Conservation (phyloP, 1,140 invertebrate genomes). For the Hypsibius dujardini region DNA sequence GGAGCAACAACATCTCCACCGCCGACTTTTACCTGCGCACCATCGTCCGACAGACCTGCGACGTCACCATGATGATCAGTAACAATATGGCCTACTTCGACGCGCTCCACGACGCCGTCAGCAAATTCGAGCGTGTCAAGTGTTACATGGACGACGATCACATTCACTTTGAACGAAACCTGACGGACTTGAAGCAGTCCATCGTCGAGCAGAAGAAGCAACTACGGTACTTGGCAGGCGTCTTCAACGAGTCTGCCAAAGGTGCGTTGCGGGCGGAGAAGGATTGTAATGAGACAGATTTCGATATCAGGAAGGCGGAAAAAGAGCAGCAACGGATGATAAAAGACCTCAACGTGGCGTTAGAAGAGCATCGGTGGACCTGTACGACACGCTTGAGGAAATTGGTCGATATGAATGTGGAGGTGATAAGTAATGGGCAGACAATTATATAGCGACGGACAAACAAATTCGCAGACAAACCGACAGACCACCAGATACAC, state of each 20-base stretch:
- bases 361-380: not conserved
- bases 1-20: not conserved
- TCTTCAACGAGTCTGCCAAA: not conserved
- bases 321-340: not conserved
- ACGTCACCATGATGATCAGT: not conserved
- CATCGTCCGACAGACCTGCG: not conserved
- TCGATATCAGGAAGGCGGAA: not conserved
- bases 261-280: not conserved
- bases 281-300: not conserved
- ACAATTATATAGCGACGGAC: too few relatives aligned
- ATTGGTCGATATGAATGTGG: not conserved
- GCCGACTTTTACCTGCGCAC: not conserved
- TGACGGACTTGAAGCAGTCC: not conserved
- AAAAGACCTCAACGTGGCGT: not conserved
- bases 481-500: too few relatives aligned
- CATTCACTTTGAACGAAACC: not conserved
- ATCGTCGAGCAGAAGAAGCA: not conserved
- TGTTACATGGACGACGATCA: not conserved
- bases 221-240: not conserved
- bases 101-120: not conserved
- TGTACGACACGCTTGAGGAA: not conserved
- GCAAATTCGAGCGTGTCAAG: not conserved
- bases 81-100: slow-evolving; percentile 4
- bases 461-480: too few relatives aligned
- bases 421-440: not conserved